Conservation (phyloP, 2,113 vertebrate species). For the Dipodomys stephensi region DNA sequence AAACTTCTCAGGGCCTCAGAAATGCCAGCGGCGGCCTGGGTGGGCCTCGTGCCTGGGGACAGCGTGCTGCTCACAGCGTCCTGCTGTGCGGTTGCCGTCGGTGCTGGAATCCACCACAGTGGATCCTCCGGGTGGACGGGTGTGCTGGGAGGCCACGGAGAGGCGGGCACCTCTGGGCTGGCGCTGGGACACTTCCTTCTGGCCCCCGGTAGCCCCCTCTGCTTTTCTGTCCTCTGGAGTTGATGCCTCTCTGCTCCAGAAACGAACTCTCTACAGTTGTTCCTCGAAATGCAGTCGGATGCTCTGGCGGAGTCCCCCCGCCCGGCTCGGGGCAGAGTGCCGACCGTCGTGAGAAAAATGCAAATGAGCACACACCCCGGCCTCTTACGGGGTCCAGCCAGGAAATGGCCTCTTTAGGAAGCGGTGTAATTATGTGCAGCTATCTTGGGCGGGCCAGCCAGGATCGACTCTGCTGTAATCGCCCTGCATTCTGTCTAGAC, state of each 20-base stretch:
- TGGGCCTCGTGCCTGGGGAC: accelerated
- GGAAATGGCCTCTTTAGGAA: background rate
- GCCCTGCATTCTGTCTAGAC: slow-evolving; percentile 59
- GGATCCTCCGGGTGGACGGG: too few relatives aligned
- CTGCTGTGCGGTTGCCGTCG: background rate
- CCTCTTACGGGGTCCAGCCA: accelerated
- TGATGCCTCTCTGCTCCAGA: accelerated
- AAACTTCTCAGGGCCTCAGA: accelerated
- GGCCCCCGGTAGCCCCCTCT: background rate
- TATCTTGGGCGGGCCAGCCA: background rate
- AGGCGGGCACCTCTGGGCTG: too few relatives aligned
- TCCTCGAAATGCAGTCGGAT: accelerated
- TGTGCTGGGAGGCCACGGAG: too few relatives aligned
- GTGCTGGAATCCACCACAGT: background rate
- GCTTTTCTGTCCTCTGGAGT: background rate
- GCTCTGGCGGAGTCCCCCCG: background rate
- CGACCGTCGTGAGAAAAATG: background rate
- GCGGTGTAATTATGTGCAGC: background rate
- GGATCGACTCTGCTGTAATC: slow-evolving; percentile 31
- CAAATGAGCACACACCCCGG: accelerated
- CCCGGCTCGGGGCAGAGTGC: background rate
- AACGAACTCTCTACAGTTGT: accelerated
- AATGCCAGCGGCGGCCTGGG: accelerated
- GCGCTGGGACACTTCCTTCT: background rate
- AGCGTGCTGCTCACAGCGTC: accelerated